Percentiles rank a stretch among this genome's conserved stretches.
Evolutionary conservation across 2,113 vertebrate genomes (phyloP).

Genomic region (Danionella cerebrum): DNA sequence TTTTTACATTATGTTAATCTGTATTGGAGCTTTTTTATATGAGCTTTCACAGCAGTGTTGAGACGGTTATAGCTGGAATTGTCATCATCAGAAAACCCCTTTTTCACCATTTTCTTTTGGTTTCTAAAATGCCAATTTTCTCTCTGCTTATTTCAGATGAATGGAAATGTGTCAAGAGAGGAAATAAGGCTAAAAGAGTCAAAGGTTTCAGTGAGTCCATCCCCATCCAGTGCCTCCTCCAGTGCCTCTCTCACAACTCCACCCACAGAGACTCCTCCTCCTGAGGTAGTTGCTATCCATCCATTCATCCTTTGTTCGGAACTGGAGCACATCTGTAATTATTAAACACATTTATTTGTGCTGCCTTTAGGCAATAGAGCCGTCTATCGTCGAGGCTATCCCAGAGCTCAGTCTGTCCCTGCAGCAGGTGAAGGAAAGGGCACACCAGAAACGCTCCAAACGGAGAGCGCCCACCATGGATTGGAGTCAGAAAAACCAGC

Average conservation of each 20-base stretch:
- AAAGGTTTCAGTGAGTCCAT: slow-evolving; percentile 56
- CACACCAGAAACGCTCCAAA: slow-evolving; percentile 86
- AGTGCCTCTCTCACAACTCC: slow-evolving; percentile 55
- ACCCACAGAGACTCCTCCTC: slow-evolving; percentile 43
- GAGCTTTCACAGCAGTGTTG: too few relatives aligned
- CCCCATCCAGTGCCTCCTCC: slow-evolving; percentile 62
- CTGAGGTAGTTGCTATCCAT: too few relatives aligned
- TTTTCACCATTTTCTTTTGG: too few relatives aligned
- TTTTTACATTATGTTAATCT: too few relatives aligned
- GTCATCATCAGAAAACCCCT: too few relatives aligned
- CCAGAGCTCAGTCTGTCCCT: slow-evolving; percentile 79
- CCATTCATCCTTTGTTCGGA: too few relatives aligned
- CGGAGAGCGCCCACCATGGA: slow-evolving; percentile 92
- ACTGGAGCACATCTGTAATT: not conserved
- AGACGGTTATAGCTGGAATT: too few relatives aligned
- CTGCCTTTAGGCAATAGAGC: slow-evolving; percentile 37
- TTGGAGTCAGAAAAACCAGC: slow-evolving; percentile 98
- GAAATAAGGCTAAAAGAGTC: slow-evolving; percentile 47
- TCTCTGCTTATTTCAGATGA: slow-evolving; percentile 47
- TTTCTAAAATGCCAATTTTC: not conserved
- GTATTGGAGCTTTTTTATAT: too few relatives aligned
- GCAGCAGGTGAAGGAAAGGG: slow-evolving; percentile 86
- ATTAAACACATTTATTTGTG: not conserved
- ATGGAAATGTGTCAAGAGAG: slow-evolving; percentile 45
- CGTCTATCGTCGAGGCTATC: slow-evolving; percentile 51